Percentiles rank a stretch among this genome's conserved stretches.
phyloP scores from a whole-genome alignment of 2,113 vertebrate species.

The Alligator sinensis region DNA sequence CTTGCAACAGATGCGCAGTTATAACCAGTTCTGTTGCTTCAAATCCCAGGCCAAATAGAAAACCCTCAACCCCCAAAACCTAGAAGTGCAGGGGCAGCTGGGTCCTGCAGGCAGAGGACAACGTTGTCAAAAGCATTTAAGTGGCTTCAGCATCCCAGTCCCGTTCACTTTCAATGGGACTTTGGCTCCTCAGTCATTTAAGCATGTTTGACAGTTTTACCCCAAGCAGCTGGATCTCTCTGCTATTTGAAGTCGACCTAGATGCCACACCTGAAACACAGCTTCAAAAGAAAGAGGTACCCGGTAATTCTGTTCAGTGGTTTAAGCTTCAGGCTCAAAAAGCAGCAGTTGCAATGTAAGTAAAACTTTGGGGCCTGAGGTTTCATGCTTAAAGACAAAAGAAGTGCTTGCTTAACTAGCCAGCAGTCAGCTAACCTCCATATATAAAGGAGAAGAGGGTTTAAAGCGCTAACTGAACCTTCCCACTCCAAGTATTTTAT shows the following conservation, averaged over 20 bases:
- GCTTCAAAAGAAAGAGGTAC: neutral
- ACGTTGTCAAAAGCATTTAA: neutral
- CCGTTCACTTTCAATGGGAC: neutral
- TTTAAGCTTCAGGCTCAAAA: neutral
- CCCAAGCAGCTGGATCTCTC: neutral
- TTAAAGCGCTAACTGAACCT: neutral
- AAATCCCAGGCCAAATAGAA: neutral
- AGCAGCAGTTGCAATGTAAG: neutral
- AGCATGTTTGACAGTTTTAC: rapidly evolving
- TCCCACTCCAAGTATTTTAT: neutral
- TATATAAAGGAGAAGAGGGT: rapidly evolving
- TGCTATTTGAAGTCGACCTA: neutral
- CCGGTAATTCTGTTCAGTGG: rapidly evolving
- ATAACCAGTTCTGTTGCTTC: neutral
- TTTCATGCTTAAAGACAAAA: rapidly evolving
- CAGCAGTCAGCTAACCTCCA: rapidly evolving
- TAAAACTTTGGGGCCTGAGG: rapidly evolving
- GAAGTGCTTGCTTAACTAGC: rapidly evolving
- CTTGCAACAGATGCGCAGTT: neutral
- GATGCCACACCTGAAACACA: neutral
- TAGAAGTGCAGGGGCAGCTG: neutral
- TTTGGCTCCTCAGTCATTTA: rapidly evolving
- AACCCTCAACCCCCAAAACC: neutral
- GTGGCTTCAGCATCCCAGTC: neutral
- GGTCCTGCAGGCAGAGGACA: rapidly evolving